Base-by-base conservation (phyloP, 1,140 invertebrate genomes). In the Protaetia brevitarsis region DNA sequence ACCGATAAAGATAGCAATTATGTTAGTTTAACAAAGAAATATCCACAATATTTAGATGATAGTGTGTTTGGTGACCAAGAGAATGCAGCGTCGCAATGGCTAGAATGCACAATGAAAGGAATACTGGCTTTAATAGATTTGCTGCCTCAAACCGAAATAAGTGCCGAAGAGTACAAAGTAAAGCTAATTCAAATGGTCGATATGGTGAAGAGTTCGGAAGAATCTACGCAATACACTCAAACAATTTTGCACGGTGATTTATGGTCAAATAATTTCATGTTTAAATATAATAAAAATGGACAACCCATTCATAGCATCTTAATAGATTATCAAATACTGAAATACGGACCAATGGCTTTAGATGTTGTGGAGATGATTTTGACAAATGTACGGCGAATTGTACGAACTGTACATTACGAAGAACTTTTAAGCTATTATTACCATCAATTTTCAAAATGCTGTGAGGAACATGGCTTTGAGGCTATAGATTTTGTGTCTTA, bases 391-490 rank as follows among this genome's bases (percentile, higher is more conserved):
- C 71, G 73, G 0, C 71, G 70, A 31, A 63, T 58, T 21, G 79
- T 81, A 13, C 72, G 80, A 0, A 67, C 76, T 4, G 11, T 68
- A 21, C 64, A 80, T 41, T 82, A 80, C 36, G 65, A 80, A 4
- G 51, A 73, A 21, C 70, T 85, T 7, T 29, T 87, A 2, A 66
- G 83, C 27, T 70, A 81, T n/a, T 87, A 87, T 73, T 81, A 84
- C 26, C 28, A 65, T 4, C 36, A 65, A 5, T 65, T 70, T 26
- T 2, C n/a, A 2, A 23, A 65, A 3, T 29, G n/a, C n/a, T 37
- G 67, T 11, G 8, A 23, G 3, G n/a, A 21, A 10, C 30, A 61
- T 5, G 51, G 10, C 8, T 11, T 60, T 16, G 1, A 31, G 6
- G 23, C 41, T 2, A n/a, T 3, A 2, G 36, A 64, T 36, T 29